Evolutionary conservation across 2,113 vertebrate genomes (phyloP).

Genomic region (Poecile atricapillus): DNA sequence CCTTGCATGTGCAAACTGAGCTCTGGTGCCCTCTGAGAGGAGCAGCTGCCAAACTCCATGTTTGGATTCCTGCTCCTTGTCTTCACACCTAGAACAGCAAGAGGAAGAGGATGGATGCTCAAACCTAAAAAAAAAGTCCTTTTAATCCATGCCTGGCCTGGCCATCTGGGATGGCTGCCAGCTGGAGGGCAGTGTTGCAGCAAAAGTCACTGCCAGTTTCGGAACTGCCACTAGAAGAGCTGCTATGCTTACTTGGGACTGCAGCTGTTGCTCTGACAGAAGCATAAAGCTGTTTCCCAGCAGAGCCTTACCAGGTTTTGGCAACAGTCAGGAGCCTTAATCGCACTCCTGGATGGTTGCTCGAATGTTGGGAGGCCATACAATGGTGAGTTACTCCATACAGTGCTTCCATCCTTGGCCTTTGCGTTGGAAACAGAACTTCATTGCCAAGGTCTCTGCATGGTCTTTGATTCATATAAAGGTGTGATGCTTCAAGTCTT

Average conservation of each 20-base stretch:
- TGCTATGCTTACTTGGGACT: neutral
- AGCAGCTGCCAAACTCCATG: neutral
- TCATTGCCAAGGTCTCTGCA: neutral
- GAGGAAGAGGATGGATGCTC: neutral
- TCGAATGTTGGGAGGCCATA: neutral
- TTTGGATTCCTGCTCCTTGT: neutral
- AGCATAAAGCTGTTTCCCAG: neutral
- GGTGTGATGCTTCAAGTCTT: neutral
- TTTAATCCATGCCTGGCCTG: neutral
- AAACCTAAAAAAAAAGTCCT: neutral
- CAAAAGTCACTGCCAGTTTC: neutral
- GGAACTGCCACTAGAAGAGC: neutral
- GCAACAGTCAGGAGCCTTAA: neutral
- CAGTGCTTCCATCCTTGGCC: neutral
- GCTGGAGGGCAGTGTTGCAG: neutral
- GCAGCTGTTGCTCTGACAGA: neutral
- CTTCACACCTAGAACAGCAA: neutral
- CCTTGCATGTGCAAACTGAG: neutral
- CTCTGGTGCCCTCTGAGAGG: neutral
- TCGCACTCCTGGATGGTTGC: neutral
- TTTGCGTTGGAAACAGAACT: neutral
- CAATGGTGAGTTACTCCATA: neutral
- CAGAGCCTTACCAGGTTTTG: neutral
- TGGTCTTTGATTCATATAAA: neutral
- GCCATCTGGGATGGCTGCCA: neutral